These are phyloP conservation scores for Pentalonia nigronervosa DNA, from an alignment of 1,140 invertebrate species.

Conservation along the genomic window DNA sequence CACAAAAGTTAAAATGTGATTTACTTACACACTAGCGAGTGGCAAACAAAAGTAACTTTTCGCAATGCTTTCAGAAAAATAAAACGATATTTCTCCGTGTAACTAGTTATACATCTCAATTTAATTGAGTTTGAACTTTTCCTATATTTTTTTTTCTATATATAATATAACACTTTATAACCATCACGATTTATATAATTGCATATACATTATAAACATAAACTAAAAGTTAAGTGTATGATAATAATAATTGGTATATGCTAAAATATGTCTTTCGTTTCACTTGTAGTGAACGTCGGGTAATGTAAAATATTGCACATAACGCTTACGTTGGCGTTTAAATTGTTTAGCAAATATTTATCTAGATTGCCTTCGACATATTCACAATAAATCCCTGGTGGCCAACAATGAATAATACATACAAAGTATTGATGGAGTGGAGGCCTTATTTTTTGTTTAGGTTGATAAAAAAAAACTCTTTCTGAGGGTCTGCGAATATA, in stretches of 20 bases:
- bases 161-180: background rate
- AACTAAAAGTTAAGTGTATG: background rate
- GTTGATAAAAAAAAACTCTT: background rate
- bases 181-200: background rate
- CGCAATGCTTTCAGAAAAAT: background rate
- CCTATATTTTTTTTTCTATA: too few relatives aligned
- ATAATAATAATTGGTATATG: background rate
- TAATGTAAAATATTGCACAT: background rate
- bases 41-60: background rate
- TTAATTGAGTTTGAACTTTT: background rate
- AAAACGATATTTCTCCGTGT: background rate
- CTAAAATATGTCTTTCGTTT: background rate
- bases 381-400: background rate
- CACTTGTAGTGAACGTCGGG: background rate
- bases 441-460: conserved; percentile 15
- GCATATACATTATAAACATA: background rate
- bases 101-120: background rate
- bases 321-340: background rate
- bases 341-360: background rate
- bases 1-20: background rate
- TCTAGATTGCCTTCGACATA: background rate
- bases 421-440: background rate
- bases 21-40: background rate
- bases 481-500: background rate
- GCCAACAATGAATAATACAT: conserved; percentile 31